Evolutionary conservation across 2,797 vertebrate genomes (phyloP), one percentile per base, ranked within the genome.

Genomic region (Bradypodion ventrale): DNA sequence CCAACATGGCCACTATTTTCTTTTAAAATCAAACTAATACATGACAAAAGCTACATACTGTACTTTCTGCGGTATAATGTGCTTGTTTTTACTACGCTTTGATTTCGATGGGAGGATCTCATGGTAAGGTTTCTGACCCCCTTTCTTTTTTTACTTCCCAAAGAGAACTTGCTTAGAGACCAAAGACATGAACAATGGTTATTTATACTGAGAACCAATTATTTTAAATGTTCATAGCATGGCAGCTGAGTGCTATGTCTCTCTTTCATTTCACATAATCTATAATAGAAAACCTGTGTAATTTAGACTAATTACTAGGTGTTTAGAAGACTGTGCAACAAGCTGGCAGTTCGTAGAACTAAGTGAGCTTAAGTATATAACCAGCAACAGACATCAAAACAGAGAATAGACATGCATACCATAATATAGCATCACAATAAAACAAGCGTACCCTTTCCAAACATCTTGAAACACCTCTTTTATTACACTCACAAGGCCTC

Each of bases 51-150:
- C 85, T 83, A 89, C 83, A 87, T 84, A 91, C n/a, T n/a, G n/a
- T n/a, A n/a, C 85, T 89, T 92, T 88, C 82, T 90, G 92, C 83
- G 93, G 87, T 80, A 83, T 85, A 85, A 91, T 77, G 88, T 93
- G 78, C 56, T 92, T 87, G 75, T 92, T 78, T 52, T 88, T 94
- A 68, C 77, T 92, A 80, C 89, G 87, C 82, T 94, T 93, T 93
- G 90, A 93, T 94, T 94, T 93, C 86, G 92, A 75, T 85, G 92
- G 88, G 75, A 93, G 91, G 32, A 73, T 87, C 84, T 92, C 91
- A 87, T 83, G 42, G 87, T 91, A 56, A 23, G 8, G 0, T 13
- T 3, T 44, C 32, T 4, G 27, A 5, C 37, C 29, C n/a, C 4
- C 87, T 79, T 92, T 92, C 86, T 6, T 88, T 80, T 91, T 91